Base-by-base conservation (phyloP, 30 jellyfish, hydroid and myxozoan species). In the Kudoa iwatai region DNA sequence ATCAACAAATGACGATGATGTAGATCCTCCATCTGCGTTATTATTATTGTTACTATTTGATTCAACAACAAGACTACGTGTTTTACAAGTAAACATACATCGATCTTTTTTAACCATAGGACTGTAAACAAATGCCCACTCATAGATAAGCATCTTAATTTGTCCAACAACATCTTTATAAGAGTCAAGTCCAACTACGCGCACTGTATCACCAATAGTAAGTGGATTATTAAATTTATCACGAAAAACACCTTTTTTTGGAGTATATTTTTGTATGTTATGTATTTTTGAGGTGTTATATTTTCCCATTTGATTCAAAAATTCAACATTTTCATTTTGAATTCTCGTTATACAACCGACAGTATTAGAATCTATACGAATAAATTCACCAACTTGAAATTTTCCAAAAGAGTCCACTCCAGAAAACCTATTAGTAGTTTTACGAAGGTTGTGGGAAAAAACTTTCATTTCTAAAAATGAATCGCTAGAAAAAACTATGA, bases 281-380 rank as follows among this genome's bases (percentile, higher is more conserved):
- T n/a, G n/a, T n/a, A n/a, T n/a, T n/a, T n/a, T n/a, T n/a, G n/a
- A n/a, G n/a, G n/a, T n/a, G n/a, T n/a, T n/a, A n/a, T n/a, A n/a
- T 28, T 79, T 63, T 26, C 89, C 98, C 45, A 55, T 82, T 42
- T 79, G 98, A 44, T 79, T 79, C 38, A 79, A 62, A 17, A 79
- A 62, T 0, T 77, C 51, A 19, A 79, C 43, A 0, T 65, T 48
- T 40, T 63, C 88, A 19, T 88, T 43, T 42, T 79, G 85, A 41
- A 79, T 39, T 12, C 89, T 68, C n/a, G 63, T 88, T 46, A 79
- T 58, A 3, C 60, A 83, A 47, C 98, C 98, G 34, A 79, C 89
- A 35, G 98, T 79, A 34, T 64, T 83, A 0, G 89, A 88, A 49
- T 16, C 2, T 4, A 40, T 17, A 1, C 48, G 16, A 36, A 50